Base-by-base conservation (phyloP, 2,888 invertebrate genomes). In the Standfussiana lucernea region DNA sequence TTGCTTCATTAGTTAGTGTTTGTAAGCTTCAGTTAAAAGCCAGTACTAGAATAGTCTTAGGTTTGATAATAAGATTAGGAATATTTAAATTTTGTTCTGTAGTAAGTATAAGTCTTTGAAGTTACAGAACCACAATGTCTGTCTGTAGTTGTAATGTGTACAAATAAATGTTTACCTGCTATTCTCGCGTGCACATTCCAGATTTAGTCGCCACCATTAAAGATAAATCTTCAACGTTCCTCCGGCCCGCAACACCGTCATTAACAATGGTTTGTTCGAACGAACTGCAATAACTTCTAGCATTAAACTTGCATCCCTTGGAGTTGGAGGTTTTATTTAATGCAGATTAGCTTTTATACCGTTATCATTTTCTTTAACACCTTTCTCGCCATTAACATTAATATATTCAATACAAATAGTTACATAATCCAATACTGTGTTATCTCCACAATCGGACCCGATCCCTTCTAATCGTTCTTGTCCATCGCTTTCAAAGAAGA, bases 391-490 rank as follows among this genome's bases (percentile, higher is more conserved):
- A 56, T 69, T 76, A 62, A 45, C 42, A 40, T 70, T 86, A 72
- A 82, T 74, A 53, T 72, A 86, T 86, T 75, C 75, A 66, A 64
- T 45, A 70, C 18, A 72, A 72, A 75, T 28, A 6, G 65, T 72
- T 72, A 70, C 21, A 72, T 35, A 72, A 71, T 59, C 62, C 72
- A 70, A 59, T 69, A 28, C n/a, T 37, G 35, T 67, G 65, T 74
- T 84, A 84, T 84, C 85, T 32, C 21, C 64, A 82, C 72, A 70
- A 88, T 89, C 83, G 53, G 47, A 80, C 37, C 35, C 32, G 79
- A 83, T 77, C 87, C 76, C 76, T 82, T 80, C 72, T 80, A 85
- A 86, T 89, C 86, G 73, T 77, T 85, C 69, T 73, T 75, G 79
- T 77, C 73, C 81, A 81, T 87, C 80, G 83, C 82, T 85, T 80